Conservation (phyloP, 1,140 invertebrate genomes). For the Samia ricini region DNA sequence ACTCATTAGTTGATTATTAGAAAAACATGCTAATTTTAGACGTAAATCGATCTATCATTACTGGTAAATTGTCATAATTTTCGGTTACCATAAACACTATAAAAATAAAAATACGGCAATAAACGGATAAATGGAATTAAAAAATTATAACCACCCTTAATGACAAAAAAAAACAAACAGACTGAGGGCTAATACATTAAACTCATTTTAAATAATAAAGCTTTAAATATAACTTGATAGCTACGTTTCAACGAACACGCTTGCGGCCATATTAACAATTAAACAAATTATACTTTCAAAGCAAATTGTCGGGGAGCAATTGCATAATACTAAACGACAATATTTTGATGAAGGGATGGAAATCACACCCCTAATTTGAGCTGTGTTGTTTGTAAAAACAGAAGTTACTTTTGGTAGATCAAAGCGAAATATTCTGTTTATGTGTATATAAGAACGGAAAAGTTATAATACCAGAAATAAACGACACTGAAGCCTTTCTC, state of each 20-base stretch:
- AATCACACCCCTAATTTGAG: slow-evolving; percentile 1
- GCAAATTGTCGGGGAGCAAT: slow-evolving; percentile 5
- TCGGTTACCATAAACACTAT: too few species aligned
- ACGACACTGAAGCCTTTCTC: too few species aligned
- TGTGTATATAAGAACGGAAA: too few species aligned
- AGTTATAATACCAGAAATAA: too few species aligned
- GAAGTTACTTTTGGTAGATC: background rate
- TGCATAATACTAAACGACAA: slow-evolving; percentile 33
- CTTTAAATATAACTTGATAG: slow-evolving; percentile 28
- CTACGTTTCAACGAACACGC: slow-evolving; percentile 19
- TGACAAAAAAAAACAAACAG: slow-evolving; percentile 1
- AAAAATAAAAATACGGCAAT: too few species aligned
- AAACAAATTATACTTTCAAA: slow-evolving; percentile 45
- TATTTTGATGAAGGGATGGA: slow-evolving; percentile 23
- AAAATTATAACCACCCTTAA: too few species aligned
- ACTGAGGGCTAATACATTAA: background rate
- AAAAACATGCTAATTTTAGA: too few species aligned
- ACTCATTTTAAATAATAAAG: slow-evolving; percentile 12
- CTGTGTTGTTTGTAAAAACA: slow-evolving; percentile 5
- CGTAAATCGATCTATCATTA: too few species aligned
- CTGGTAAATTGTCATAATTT: too few species aligned
- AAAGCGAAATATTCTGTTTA: too few species aligned
- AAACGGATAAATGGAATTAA: too few species aligned
- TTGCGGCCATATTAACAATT: slow-evolving; percentile 44
- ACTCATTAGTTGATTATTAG: too few species aligned